Conservation (phyloP, 1,140 invertebrate species). For the Drosophila eugracilis region DNA sequence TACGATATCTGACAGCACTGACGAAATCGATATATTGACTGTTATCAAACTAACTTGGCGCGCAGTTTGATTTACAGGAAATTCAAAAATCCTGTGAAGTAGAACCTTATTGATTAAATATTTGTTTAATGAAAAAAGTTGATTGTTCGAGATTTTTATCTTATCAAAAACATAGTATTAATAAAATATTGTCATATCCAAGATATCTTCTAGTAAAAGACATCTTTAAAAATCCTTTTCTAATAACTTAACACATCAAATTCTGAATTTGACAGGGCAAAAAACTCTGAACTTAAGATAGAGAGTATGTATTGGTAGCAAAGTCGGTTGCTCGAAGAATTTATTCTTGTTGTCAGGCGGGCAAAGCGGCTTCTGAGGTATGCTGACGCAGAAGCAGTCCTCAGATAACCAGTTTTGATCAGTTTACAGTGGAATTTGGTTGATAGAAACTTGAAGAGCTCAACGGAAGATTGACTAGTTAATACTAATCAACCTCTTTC, state of each 20-base stretch:
- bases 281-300: neutral
- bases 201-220: too few relatives aligned
- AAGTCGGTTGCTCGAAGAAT: neutral
- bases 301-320: neutral
- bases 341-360: slow-evolving; percentile 11
- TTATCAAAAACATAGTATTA: too few relatives aligned
- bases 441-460: neutral
- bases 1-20: neutral
- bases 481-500: neutral
- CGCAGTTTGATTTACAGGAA: neutral
- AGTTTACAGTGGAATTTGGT: slow-evolving; percentile 8
- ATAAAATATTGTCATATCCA: too few relatives aligned
- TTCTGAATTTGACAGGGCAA: too few relatives aligned
- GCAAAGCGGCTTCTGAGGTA: neutral
- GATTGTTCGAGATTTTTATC: too few relatives aligned
- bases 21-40: neutral
- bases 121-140: too few relatives aligned
- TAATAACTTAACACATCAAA: too few relatives aligned
- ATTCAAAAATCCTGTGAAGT: neutral
- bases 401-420: slow-evolving; percentile 28
- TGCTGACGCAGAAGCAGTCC: slow-evolving; percentile 8
- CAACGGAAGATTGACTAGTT: neutral
- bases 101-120: neutral
- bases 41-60: neutral
- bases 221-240: too few relatives aligned